Conservation (phyloP, 1,140 invertebrate species). For the honey bee (Apis mellifera) region Amel_HAv3.1 CM009933.2:8626501-8627000, state of each 20-base stretch:
- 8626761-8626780: slow-evolving; percentile 59
- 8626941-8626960: not conserved
- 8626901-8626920: too few relatives aligned
- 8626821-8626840: slow-evolving; percentile 71
- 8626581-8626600: slow-evolving; percentile 76
- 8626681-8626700: slow-evolving; percentile 66
- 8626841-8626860: slow-evolving; percentile 76
- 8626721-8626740: slow-evolving; percentile 63
- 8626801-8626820: slow-evolving; percentile 67
- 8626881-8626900: slow-evolving; percentile 46
- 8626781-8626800: slow-evolving; percentile 66
- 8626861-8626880: slow-evolving; percentile 74
- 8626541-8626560: slow-evolving; percentile 80
- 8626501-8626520: slow-evolving; percentile 66
- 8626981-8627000: too few relatives aligned
- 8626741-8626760: slow-evolving; percentile 35
- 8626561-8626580: slow-evolving; percentile 82
- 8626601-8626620: slow-evolving; percentile 71
- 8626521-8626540: slow-evolving; percentile 32
- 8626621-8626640: slow-evolving; percentile 63
- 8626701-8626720: slow-evolving; percentile 44
- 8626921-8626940: not conserved
- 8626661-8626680: slow-evolving; percentile 13
- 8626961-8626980: too few relatives aligned
- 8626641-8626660: slow-evolving; percentile 55